Evolutionary conservation across 2,113 vertebrate genomes (phyloP).

Genomic region (Pseudolaguvia tuberculata): DNA sequence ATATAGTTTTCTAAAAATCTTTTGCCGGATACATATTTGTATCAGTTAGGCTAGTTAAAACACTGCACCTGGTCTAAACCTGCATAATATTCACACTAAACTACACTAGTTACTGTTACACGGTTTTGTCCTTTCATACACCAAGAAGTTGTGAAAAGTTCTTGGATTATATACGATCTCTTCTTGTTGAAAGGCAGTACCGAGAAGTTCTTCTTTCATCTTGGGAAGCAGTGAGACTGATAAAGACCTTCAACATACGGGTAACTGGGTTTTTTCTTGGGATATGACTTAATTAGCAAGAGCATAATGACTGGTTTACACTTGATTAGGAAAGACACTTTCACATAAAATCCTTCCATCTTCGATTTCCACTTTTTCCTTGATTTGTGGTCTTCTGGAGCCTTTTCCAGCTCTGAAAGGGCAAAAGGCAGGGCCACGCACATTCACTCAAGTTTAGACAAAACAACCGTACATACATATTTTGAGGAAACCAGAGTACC

Average conservation of each 20-base stretch:
- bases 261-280: constrained; percentile 1
- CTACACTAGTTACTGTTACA: too few species aligned
- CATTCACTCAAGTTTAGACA: too few species aligned
- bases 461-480: too few species aligned
- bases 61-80: background rate
- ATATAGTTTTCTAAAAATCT: background rate
- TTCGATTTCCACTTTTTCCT: too few species aligned
- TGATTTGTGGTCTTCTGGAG: too few species aligned
- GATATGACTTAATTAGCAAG: background rate
- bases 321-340: background rate
- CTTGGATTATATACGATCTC: background rate
- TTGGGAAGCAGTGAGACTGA: constrained; percentile 35
- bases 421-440: too few species aligned
- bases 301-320: background rate
- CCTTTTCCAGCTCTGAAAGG: too few species aligned
- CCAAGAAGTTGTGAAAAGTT: background rate
- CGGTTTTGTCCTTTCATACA: background rate
- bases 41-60: background rate
- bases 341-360: background rate
- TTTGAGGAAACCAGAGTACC: too few species aligned
- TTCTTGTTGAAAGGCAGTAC: background rate
- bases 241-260: constrained; percentile 28
- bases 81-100: background rate
- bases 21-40: background rate
- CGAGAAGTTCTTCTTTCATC: constrained; percentile 1